Base-by-base conservation (phyloP, 53 echinoderm and acorn worm species). In the Hippasteria phrygiana region DNA sequence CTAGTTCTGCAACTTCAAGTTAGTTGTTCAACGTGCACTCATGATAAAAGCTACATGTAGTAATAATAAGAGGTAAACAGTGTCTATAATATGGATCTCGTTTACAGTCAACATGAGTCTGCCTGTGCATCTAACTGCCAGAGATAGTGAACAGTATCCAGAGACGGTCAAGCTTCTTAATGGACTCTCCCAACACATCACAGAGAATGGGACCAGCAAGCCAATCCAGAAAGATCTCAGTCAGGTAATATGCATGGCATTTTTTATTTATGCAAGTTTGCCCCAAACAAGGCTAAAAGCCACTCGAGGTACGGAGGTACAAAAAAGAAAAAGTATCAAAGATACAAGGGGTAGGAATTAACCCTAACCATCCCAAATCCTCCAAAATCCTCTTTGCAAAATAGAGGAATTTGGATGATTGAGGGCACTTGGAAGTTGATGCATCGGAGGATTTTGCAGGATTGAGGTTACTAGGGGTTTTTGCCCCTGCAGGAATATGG, bases 41-140 rank as follows among this genome's bases (percentile, higher is more conserved):
- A 48, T 48, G 48, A 48, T 48, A 48, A 48, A 14, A 8, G 14
- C 14, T 48, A 48, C 8, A 48, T 48, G 20, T 71, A 62, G 9
- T 20, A 5, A 12, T 18, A 24, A 62, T 62, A 5, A 18, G 26
- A 2, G n/a, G n/a, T 33, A 34, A 5, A 34, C 36, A 33, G 36
- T 69, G 4, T 5, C 18, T 34, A 8, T 18, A 5, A 29, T 69
- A 4, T 5, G 36, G 5, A 69, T 6, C 18, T 6, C 2, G 18
- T 56, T 43, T 64, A 16, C 78, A 98, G 98, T 98, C 4, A 98
- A 98, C 73, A 98, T 98, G 98, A 96, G 91, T 87, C 75, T 96
- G 62, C 98, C 98, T 27, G 91, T 94, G 22, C 98, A 98, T 32
- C 53, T 98, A 4, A 94, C 90, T 7, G 94, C 90, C 4, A 89